Evolutionary conservation across 2,888 invertebrate species (phyloP), one percentile per base, ranked within the genome.

Genomic region (Exephanes ischioxanthus): DNA sequence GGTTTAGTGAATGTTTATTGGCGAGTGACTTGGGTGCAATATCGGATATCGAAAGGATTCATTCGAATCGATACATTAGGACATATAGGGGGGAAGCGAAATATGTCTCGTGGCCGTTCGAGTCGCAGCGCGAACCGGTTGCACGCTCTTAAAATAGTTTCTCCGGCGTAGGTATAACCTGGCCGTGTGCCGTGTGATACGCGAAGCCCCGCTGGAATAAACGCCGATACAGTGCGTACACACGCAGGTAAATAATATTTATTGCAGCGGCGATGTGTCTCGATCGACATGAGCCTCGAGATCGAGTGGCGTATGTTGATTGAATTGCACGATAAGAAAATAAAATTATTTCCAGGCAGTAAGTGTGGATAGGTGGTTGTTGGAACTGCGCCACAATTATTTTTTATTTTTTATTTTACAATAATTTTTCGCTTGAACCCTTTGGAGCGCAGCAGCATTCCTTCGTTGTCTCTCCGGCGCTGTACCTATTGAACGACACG

Each of bases 141-240:
- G 90, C 90, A 89, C 84, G 85, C 89, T 90, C 90, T 90, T 90
- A 90, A 90, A 91, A 91, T 91, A 91, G 91, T 90, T 91, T 90
- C 90, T 89, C 87, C 88, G 75, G 90, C 87, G 89, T 90, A 89
- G 85, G 85, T 87, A 85, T 86, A 84, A 84, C 83, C 85, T 85
- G 80, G 79, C 67, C 68, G 78, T 58, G 79, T 72, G 72, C 71
- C 72, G 80, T 68, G 71, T 68, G 67, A 73, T 79, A 79, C 66
- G 73, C 58, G 71, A 66, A 66, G 48, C 83, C 72, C 72, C 77
- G 76, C 75, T 66, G 76, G 55, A 82, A 78, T 84, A 86, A 75
- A 79, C 83, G 81, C 70, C 76, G 61, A 87, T 85, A 86, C 73
- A 63, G 30, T 37, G 53, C 55, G 48, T 51, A 58, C 41, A 71